Conservation (phyloP, 1,140 invertebrate genomes). For the Hestina assimilis region DNA sequence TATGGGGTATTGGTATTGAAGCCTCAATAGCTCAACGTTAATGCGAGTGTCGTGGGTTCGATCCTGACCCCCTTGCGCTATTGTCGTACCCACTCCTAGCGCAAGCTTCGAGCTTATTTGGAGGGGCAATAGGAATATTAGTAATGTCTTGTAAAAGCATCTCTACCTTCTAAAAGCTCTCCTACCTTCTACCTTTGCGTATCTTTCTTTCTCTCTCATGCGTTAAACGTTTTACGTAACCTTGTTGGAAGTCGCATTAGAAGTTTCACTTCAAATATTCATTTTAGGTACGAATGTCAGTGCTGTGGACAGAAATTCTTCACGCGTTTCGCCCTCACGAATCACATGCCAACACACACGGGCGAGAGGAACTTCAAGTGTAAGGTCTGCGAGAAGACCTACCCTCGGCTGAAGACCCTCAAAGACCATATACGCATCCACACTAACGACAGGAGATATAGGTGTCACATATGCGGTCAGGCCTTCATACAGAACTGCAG, state of each 20-base stretch:
- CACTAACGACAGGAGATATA: slow-evolving; percentile 75
- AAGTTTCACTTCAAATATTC: background rate
- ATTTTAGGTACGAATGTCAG: slow-evolving; percentile 62
- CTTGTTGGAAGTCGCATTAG: background rate
- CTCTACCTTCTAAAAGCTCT: too few species aligned
- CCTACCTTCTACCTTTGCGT: too few species aligned
- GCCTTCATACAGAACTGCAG: slow-evolving; percentile 77
- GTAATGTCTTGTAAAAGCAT: too few species aligned
- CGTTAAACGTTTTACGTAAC: too few species aligned
- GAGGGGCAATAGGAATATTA: too few species aligned
- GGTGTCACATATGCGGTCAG: slow-evolving; percentile 77
- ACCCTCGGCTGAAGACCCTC: slow-evolving; percentile 84
- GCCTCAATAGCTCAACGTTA: too few species aligned
- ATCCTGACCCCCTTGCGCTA: too few species aligned
- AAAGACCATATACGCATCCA: slow-evolving; percentile 85
- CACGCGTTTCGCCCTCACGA: slow-evolving; percentile 84
- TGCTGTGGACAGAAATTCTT: slow-evolving; percentile 82
- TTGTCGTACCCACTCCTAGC: too few species aligned
- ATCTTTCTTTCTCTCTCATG: too few species aligned
- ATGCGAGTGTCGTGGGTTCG: too few species aligned
- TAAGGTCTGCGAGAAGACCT: slow-evolving; percentile 80
- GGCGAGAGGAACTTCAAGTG: slow-evolving; percentile 81
- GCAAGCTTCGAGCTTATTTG: too few species aligned
- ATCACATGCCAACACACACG: slow-evolving; percentile 84
- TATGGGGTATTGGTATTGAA: too few species aligned